Evolutionary conservation across 1,140 invertebrate species (phyloP).

Genomic region (Neodiprion lecontei): DNA sequence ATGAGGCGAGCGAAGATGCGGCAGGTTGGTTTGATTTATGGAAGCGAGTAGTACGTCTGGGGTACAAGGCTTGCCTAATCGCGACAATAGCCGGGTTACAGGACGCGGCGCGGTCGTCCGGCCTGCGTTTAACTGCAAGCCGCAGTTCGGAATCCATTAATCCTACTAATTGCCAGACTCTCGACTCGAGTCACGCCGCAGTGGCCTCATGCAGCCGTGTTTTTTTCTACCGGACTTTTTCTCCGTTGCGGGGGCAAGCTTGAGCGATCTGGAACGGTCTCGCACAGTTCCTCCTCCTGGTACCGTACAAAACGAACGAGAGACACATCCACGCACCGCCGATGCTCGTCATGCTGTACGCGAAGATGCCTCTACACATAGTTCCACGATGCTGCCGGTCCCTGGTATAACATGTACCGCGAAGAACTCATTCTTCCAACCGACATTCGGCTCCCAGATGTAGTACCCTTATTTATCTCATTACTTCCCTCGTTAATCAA

Average conservation of each 20-base stretch:
- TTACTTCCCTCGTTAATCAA: constrained; percentile 3
- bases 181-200: not conserved
- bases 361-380: no score
- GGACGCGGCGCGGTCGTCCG: not conserved
- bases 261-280: not conserved
- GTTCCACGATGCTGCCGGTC: no score
- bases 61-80: constrained; percentile 2
- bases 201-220: not conserved
- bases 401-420: not conserved
- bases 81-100: not conserved
- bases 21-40: not conserved
- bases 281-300: not conserved
- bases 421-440: not conserved
- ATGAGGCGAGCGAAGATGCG: no score
- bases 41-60: not conserved
- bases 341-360: no score
- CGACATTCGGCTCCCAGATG: not conserved
- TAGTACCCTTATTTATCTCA: not conserved
- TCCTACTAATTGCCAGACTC: constrained; percentile 2
- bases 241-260: not conserved
- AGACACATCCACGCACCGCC: not conserved
- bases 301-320: not conserved
- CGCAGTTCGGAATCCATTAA: not conserved
- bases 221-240: not conserved
- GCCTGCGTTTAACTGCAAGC: not conserved